phyloP scores from a whole-genome alignment of 2,888 invertebrate species.

The Spialia ferax region DNA sequence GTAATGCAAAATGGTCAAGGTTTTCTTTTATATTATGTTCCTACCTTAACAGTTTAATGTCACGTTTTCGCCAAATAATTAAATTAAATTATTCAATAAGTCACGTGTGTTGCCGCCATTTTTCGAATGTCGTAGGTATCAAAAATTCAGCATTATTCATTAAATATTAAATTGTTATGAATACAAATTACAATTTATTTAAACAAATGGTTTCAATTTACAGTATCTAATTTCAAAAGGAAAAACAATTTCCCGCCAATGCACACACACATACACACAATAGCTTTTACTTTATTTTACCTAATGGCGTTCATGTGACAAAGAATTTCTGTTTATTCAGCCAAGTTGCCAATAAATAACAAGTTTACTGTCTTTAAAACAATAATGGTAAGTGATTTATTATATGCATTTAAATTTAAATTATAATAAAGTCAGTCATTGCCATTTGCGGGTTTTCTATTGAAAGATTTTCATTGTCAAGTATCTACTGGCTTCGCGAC shows the following conservation, averaged over 20 bases:
- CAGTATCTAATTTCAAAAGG: too few species aligned
- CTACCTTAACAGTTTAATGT: neutral
- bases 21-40: too few species aligned
- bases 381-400: slow-evolving; percentile 13
- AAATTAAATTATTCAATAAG: neutral
- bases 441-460: slow-evolving; percentile 32
- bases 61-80: neutral
- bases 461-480: slow-evolving; percentile 43
- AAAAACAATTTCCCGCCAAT: too few species aligned
- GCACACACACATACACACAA: too few species aligned
- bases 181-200: too few species aligned
- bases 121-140: too few species aligned
- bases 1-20: neutral
- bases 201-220: too few species aligned
- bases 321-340: neutral
- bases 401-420: slow-evolving; percentile 16
- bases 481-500: slow-evolving; percentile 32
- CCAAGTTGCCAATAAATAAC: slow-evolving; percentile 7
- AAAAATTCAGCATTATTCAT: too few species aligned
- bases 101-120: neutral
- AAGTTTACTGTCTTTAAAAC: slow-evolving; percentile 12
- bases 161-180: too few species aligned
- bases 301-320: neutral
- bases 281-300: too few species aligned
- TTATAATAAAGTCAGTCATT: slow-evolving; percentile 26